Conservation (phyloP, 23 tunicate genomes). For the Oikopleura dioica region DNA sequence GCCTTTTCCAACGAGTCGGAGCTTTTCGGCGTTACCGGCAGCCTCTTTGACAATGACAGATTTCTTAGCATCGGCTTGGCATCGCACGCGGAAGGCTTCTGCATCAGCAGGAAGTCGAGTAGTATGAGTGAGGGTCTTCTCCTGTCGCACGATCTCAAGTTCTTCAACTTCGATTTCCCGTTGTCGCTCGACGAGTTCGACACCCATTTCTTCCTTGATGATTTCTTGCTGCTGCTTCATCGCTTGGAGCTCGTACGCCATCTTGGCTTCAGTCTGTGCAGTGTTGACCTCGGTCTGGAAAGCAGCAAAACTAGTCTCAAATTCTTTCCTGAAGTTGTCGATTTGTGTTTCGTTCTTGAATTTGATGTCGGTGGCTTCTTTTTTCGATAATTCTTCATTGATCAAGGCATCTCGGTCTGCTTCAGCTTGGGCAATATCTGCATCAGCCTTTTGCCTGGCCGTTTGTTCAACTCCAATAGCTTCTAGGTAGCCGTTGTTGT, state of each 20-base stretch:
- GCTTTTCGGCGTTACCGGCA: conserved; percentile 69
- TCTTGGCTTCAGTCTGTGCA: conserved; percentile 58
- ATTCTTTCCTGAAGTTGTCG: conserved; percentile 54
- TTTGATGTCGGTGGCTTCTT: conserved; percentile 63
- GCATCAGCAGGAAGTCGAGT: conserved; percentile 2
- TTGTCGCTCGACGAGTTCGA: conserved; percentile 77
- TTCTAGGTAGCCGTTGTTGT: conserved; percentile 52
- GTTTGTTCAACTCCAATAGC: conserved; percentile 88
- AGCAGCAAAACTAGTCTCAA: conserved; percentile 15
- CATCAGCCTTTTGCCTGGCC: conserved; percentile 52
- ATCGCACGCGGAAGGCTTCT: conserved; percentile 16
- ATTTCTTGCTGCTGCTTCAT: conserved; percentile 74
- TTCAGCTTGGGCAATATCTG: conserved; percentile 69
- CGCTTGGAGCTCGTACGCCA: conserved; percentile 88
- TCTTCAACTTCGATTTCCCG: conserved; percentile 86
- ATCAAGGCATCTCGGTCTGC: conserved; percentile 84
- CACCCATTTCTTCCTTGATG: conserved; percentile 66
- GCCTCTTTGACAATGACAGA: conserved; percentile 62
- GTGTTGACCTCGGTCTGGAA: not conserved
- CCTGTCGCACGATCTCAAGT: conserved; percentile 64
- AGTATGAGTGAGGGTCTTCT: conserved; percentile 62
- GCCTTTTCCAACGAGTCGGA: conserved; percentile 53
- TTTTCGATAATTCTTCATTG: conserved; percentile 82
- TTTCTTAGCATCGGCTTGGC: conserved; percentile 70
- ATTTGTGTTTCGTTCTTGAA: conserved; percentile 57